These are phyloP conservation scores for Aphelocoma coerulescens DNA, from an alignment of 2,113 vertebrate species.

Conservation along the genomic window DNA sequence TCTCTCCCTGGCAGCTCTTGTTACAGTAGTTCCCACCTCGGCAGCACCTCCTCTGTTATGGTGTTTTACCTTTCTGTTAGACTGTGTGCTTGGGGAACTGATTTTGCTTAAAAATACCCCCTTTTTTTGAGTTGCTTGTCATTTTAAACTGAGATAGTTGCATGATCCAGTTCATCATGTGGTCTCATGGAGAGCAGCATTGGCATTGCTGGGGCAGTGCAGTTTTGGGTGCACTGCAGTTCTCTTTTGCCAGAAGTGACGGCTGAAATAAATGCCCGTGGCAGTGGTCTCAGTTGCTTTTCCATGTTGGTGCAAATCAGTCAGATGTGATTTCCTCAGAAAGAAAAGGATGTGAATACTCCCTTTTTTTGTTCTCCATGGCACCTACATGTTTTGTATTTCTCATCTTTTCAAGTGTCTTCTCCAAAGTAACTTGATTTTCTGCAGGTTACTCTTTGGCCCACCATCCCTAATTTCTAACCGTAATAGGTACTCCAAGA, in stretches of 20 bases:
- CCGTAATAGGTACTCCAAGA: background rate
- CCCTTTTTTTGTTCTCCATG: background rate
- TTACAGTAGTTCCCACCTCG: background rate
- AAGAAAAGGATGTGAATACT: background rate
- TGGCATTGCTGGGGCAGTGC: background rate
- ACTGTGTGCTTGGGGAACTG: background rate
- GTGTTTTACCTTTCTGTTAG: background rate
- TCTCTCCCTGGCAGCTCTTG: background rate
- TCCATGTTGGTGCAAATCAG: background rate
- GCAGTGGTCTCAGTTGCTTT: background rate
- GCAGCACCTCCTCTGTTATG: background rate
- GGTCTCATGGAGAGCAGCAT: background rate
- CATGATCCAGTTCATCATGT: background rate
- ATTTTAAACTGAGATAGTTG: background rate
- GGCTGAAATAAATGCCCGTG: rapidly evolving
- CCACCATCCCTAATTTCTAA: background rate
- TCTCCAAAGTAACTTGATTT: background rate
- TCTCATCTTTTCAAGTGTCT: background rate
- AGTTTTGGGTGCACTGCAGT: background rate
- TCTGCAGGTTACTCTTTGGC: background rate
- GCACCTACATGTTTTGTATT: background rate
- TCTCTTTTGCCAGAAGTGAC: background rate
- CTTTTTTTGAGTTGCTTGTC: background rate
- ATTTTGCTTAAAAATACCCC: background rate
- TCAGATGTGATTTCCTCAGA: background rate